Percentiles rank a stretch among this genome's conserved stretches.
These are phyloP conservation scores for Rugalucina vietnamica DNA, from an alignment of 2,888 invertebrate genomes.

Conservation along the genomic window DNA sequence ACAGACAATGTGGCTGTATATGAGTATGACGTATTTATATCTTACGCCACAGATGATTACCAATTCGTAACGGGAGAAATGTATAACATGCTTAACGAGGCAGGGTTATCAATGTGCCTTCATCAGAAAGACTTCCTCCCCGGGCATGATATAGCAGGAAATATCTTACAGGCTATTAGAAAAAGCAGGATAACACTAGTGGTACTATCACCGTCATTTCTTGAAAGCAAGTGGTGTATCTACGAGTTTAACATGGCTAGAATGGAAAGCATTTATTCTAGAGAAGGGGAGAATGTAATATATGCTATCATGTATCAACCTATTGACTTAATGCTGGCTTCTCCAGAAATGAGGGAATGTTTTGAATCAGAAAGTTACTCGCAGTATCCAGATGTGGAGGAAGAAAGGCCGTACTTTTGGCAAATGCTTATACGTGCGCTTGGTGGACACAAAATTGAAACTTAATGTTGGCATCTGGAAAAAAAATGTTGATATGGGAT, in stretches of 20 bases:
- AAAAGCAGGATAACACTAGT: slow-evolving; percentile 65
- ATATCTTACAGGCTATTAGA: slow-evolving; percentile 62
- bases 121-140: slow-evolving; percentile 67
- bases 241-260: slow-evolving; percentile 69
- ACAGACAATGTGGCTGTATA: slow-evolving; percentile 8
- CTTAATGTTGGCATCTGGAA: too few relatives aligned
- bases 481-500: too few relatives aligned
- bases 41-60: slow-evolving; percentile 42
- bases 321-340: slow-evolving; percentile 2
- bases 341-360: slow-evolving; percentile 39
- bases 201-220: slow-evolving; percentile 57
- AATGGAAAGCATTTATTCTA: slow-evolving; percentile 61
- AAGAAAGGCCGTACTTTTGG: not conserved
- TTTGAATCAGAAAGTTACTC: not conserved
- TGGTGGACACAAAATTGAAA: too few relatives aligned
- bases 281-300: slow-evolving; percentile 17
- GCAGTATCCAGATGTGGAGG: not conserved
- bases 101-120: slow-evolving; percentile 57
- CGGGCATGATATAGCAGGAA: slow-evolving; percentile 61
- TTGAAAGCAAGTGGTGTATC: slow-evolving; percentile 65
- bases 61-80: slow-evolving; percentile 24
- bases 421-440: not conserved
- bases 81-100: slow-evolving; percentile 23
- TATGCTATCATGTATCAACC: slow-evolving; percentile 20
- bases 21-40: slow-evolving; percentile 44